Conservation (phyloP, 2,113 vertebrate species). For the Scomber japonicus region DNA sequence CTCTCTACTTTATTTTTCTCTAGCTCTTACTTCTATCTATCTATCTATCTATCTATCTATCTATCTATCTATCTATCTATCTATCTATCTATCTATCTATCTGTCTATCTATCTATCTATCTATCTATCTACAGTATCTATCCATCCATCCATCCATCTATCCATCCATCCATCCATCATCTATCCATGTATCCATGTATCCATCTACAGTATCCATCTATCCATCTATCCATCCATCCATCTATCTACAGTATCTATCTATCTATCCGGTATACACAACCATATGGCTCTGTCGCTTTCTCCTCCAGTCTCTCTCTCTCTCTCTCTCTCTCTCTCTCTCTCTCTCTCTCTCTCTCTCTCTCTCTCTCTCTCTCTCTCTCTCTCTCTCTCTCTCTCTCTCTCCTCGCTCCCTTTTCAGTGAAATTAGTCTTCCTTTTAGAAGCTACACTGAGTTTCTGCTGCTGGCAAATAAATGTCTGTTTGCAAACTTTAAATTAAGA, state of each 20-base stretch:
- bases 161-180: too few relatives aligned
- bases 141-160: too few relatives aligned
- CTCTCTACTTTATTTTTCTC: slow-evolving; percentile 10
- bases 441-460: neutral
- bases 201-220: too few relatives aligned
- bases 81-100: too few relatives aligned
- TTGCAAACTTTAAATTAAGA: slow-evolving; percentile 24
- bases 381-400: neutral
- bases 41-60: neutral
- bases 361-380: neutral
- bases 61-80: too few relatives aligned
- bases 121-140: too few relatives aligned
- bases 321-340: slow-evolving; percentile 22
- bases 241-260: too few relatives aligned
- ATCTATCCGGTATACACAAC: too few relatives aligned
- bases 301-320: neutral
- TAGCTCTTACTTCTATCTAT: neutral
- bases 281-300: too few relatives aligned
- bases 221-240: too few relatives aligned
- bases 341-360: slow-evolving; percentile 37
- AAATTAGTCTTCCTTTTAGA: neutral
- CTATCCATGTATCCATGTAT: too few relatives aligned
- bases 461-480: neutral
- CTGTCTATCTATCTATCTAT: too few relatives aligned
- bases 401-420: neutral